Conservation (phyloP, 2,888 invertebrate genomes). For the Pyrrhosoma nymphula region DNA sequence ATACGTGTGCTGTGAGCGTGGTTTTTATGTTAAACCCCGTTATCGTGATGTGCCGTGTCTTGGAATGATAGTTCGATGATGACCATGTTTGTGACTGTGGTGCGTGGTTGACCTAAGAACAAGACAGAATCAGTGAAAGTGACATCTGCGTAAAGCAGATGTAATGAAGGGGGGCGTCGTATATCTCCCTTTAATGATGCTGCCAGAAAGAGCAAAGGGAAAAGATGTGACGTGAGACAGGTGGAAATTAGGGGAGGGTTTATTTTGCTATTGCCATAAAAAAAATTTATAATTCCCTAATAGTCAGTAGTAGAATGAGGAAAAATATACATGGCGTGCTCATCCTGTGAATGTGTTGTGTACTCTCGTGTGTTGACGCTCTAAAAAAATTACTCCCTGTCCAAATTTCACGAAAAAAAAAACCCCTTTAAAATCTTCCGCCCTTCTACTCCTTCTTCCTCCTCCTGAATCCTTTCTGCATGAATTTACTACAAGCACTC, state of each 20-base stretch:
- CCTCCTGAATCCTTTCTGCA: slow-evolving; percentile 15
- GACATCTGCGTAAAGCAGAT: slow-evolving; percentile 2
- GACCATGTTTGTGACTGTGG: background rate
- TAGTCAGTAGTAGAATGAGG: slow-evolving; percentile 62
- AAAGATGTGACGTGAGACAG: slow-evolving; percentile 30
- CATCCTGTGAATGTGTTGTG: slow-evolving; percentile 66
- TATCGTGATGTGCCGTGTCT: slow-evolving; percentile 39
- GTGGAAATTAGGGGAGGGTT: slow-evolving; percentile 53
- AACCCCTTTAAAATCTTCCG: background rate
- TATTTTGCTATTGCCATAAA: slow-evolving; percentile 67
- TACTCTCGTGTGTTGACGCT: slow-evolving; percentile 55
- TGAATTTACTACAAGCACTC: slow-evolving; percentile 1
- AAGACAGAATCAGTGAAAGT: slow-evolving; percentile 14
- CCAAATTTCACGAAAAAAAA: background rate
- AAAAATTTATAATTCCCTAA: slow-evolving; percentile 58
- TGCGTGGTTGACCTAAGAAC: background rate
- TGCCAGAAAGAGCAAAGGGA: background rate
- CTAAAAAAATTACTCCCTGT: background rate
- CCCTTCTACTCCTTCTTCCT: background rate
- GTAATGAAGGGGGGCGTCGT: background rate
- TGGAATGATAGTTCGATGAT: slow-evolving; percentile 6
- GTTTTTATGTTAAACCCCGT: slow-evolving; percentile 19
- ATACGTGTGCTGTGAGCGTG: slow-evolving; percentile 56
- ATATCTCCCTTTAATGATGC: slow-evolving; percentile 16
- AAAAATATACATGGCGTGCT: slow-evolving; percentile 61